Evolutionary conservation across 1,140 invertebrate genomes (phyloP).

Genomic region (Drosophila asahinai): DNA sequence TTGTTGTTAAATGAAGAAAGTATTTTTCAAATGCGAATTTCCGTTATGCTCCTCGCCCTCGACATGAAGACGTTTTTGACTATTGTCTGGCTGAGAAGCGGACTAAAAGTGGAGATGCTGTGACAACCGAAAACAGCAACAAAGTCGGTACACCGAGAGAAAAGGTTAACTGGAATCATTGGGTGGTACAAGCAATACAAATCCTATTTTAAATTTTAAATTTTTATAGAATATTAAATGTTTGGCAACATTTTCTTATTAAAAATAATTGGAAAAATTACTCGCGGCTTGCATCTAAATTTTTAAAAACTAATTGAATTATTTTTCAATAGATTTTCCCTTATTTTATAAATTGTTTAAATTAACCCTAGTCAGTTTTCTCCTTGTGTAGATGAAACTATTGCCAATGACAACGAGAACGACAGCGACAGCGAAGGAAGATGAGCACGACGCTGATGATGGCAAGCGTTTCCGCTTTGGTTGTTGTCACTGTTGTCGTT

Average conservation of each 20-base stretch:
- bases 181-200: not conserved
- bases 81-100: constrained; percentile 66
- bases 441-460: constrained; percentile 74
- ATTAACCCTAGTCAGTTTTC: not conserved
- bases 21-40: constrained; percentile 84
- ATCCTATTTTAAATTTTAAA: not conserved
- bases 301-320: too few relatives aligned
- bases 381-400: constrained; percentile 52
- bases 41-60: constrained; percentile 78
- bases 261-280: not conserved
- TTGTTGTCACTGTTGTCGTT: constrained; percentile 40
- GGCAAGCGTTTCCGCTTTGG: constrained; percentile 75
- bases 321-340: too few relatives aligned
- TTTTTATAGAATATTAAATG: not conserved
- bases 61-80: constrained; percentile 82
- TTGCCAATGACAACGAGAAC: constrained; percentile 72
- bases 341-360: too few relatives aligned
- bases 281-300: too few relatives aligned
- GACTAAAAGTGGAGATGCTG: constrained; percentile 42
- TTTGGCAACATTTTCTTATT: not conserved
- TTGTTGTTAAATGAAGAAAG: constrained; percentile 84
- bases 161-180: not conserved
- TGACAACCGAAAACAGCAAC: constrained; percentile 67
- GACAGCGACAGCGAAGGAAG: constrained; percentile 42
- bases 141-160: constrained; percentile 47